Conservation (phyloP, 1,140 invertebrate genomes). For the Cataglyphis hispanica region DNA sequence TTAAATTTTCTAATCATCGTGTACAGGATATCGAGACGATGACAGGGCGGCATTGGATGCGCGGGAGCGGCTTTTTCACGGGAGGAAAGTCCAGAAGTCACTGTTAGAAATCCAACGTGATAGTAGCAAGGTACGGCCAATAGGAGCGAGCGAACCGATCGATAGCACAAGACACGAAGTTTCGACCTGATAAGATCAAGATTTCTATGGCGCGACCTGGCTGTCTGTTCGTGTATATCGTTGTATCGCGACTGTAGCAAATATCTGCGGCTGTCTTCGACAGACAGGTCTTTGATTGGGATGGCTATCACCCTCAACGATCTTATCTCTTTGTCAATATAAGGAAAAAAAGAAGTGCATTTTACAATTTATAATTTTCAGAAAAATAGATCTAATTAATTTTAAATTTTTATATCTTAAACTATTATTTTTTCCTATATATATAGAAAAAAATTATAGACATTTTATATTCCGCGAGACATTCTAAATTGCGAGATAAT, state of each 20-base stretch:
- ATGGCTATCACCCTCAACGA: background rate
- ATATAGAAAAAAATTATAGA: background rate
- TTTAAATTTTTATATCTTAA: too few species aligned
- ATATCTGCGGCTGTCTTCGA: constrained; percentile 9
- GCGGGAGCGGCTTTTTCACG: constrained; percentile 24
- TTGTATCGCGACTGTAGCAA: constrained; percentile 36
- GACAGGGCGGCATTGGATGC: background rate
- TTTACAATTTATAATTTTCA: background rate
- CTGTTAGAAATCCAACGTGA: constrained; percentile 48
- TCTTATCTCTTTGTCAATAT: background rate
- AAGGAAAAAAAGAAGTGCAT: background rate
- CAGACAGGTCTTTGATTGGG: constrained; percentile 14
- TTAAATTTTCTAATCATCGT: background rate
- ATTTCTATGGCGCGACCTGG: constrained; percentile 22
- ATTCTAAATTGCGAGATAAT: background rate
- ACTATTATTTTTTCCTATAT: background rate
- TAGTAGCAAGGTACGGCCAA: constrained; percentile 9
- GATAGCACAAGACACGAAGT: constrained; percentile 54
- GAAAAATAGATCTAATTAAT: background rate
- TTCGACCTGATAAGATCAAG: constrained; percentile 59
- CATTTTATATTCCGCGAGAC: background rate
- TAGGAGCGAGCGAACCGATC: constrained; percentile 39
- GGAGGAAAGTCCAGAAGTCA: constrained; percentile 33
- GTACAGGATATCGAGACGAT: background rate
- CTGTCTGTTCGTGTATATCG: constrained; percentile 9